Conservation (phyloP, 2,113 vertebrate genomes). For the Bettongia penicillata region DNA sequence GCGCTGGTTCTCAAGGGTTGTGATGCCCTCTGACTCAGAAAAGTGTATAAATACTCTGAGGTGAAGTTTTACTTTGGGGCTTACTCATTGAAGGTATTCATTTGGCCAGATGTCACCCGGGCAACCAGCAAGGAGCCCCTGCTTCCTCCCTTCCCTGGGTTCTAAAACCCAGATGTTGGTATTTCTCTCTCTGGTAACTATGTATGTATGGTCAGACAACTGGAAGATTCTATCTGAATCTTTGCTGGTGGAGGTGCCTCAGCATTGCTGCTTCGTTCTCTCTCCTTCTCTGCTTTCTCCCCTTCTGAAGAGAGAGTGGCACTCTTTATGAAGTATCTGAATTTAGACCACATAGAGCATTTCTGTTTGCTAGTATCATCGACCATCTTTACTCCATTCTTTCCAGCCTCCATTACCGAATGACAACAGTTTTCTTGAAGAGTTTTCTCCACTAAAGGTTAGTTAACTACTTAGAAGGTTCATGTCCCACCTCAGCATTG, state of each 20-base stretch:
- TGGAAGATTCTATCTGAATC: conserved; percentile 83
- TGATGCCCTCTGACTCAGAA: too few relatives aligned
- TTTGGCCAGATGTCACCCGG: too few relatives aligned
- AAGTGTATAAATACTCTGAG: too few relatives aligned
- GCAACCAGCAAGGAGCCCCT: too few relatives aligned
- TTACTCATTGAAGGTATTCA: too few relatives aligned
- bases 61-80: too few relatives aligned
- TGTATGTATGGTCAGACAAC: too few relatives aligned
- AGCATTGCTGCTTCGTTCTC: conserved; percentile 82
- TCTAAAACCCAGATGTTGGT: too few relatives aligned
- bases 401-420: conserved; percentile 87
- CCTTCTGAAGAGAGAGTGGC: conserved; percentile 87
- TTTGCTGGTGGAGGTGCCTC: conserved; percentile 38
- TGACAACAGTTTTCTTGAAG: conserved; percentile 92
- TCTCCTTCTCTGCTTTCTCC: conserved; percentile 79
- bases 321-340: conserved; percentile 91
- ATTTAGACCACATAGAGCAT: conserved; percentile 79
- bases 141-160: too few relatives aligned
- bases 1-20: too few relatives aligned
- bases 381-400: conserved; percentile 87
- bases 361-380: conserved; percentile 84
- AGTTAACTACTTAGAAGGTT: conserved; percentile 91
- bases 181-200: too few relatives aligned
- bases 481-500: conserved; percentile 94
- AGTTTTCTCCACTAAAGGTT: conserved; percentile 97